Percentiles rank a stretch among this genome's conserved stretches.
phyloP scores from a whole-genome alignment of 2,113 vertebrate genomes.

The Prietella phreatophila region DNA sequence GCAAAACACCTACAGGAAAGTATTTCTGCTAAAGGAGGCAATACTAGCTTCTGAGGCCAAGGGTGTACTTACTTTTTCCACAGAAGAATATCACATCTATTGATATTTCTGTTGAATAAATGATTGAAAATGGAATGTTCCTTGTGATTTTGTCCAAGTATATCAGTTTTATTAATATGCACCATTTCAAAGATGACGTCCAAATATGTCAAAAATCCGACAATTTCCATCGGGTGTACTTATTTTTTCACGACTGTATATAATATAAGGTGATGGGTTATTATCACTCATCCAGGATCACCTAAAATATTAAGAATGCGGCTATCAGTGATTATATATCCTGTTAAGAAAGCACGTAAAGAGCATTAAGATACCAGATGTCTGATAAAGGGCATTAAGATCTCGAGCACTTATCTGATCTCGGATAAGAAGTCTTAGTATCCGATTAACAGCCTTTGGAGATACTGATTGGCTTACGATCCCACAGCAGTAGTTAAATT shows the following conservation, averaged over 20 bases:
- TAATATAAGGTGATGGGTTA: neutral
- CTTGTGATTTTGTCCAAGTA: no score
- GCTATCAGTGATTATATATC: neutral
- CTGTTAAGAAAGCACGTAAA: neutral
- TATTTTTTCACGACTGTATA: neutral
- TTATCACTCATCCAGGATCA: neutral
- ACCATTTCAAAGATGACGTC: no score
- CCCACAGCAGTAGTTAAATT: neutral
- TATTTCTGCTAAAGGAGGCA: no score
- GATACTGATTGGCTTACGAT: neutral
- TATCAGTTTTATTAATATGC: no score
- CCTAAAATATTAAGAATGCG: neutral
- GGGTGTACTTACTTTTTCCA: no score
- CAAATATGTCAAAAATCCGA: no score
- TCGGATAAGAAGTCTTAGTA: neutral
- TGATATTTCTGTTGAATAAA: no score
- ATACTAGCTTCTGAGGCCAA: no score
- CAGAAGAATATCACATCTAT: no score
- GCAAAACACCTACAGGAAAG: no score
- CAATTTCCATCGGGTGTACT: no score
- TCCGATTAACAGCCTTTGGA: neutral
- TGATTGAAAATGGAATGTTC: no score
- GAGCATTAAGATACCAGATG: conserved; percentile 1
- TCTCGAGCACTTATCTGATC: neutral
- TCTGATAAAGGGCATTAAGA: neutral